Conservation (phyloP, 2,113 vertebrate species). For the Pedetes capensis region DNA sequence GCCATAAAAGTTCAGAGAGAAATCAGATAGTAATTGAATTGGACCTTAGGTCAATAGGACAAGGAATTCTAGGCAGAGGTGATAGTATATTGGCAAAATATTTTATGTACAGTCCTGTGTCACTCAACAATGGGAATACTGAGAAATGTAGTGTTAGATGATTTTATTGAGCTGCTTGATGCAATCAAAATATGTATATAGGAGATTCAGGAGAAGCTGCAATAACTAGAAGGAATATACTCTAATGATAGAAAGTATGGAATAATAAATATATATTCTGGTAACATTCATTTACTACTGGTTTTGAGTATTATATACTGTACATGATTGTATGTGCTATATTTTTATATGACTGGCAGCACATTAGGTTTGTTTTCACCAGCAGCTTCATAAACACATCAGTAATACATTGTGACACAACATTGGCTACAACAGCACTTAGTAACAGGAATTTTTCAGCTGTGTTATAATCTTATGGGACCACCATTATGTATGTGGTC, state of each 20-base stretch:
- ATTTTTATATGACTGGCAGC: neutral
- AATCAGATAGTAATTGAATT: constrained; percentile 15
- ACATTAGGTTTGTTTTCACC: neutral
- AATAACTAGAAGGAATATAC: neutral
- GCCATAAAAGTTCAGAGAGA: neutral
- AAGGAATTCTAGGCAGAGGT: neutral
- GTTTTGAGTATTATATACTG: neutral
- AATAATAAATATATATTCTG: neutral
- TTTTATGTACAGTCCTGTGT: neutral
- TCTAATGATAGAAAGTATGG: neutral
- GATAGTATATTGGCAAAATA: neutral
- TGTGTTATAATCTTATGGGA: neutral
- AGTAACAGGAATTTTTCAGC: neutral
- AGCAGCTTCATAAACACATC: neutral
- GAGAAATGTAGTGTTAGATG: neutral
- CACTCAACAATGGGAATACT: neutral
- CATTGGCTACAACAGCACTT: neutral
- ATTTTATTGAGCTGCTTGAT: neutral
- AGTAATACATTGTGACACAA: neutral
- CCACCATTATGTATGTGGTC: neutral
- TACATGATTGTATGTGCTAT: neutral
- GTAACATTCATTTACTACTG: neutral
- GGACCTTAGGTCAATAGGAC: neutral
- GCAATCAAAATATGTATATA: neutral
- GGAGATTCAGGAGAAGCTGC: neutral